Conservation (phyloP, 2,113 vertebrate species). For the Anthoscopus minutus region DNA sequence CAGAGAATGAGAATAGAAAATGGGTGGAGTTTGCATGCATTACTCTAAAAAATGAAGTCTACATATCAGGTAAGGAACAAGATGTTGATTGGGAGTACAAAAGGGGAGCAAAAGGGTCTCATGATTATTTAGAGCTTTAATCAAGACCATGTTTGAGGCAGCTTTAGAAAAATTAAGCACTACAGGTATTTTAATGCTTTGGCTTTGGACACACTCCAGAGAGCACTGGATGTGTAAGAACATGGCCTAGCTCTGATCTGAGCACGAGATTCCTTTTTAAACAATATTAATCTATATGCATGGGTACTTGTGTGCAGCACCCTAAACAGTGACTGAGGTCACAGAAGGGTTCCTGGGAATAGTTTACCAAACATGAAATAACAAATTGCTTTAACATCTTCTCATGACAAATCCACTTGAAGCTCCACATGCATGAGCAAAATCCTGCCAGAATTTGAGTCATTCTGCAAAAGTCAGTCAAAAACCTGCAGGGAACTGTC, state of each 20-base stretch:
- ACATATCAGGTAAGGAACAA: constrained; percentile 87
- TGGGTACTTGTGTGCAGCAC: background rate
- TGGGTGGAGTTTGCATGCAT: constrained; percentile 98
- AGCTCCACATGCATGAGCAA: background rate
- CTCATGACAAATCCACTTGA: background rate
- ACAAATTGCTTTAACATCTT: background rate
- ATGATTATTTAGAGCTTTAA: background rate
- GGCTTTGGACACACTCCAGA: background rate
- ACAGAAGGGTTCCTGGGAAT: background rate
- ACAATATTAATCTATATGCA: background rate
- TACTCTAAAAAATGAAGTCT: constrained; percentile 94
- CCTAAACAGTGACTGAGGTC: fast-evolving
- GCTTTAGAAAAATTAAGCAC: background rate
- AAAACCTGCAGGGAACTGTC: background rate
- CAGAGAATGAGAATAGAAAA: constrained; percentile 86
- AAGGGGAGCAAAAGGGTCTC: background rate
- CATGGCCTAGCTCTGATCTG: background rate
- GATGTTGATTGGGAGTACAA: background rate
- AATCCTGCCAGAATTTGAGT: background rate
- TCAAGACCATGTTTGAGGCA: background rate
- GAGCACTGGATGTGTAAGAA: background rate
- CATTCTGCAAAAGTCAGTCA: background rate
- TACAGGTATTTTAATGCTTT: background rate
- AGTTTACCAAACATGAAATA: background rate
- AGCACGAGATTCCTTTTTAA: background rate